Base-by-base conservation (phyloP, 1,140 invertebrate genomes). In the Ceratitis capitata region DNA sequence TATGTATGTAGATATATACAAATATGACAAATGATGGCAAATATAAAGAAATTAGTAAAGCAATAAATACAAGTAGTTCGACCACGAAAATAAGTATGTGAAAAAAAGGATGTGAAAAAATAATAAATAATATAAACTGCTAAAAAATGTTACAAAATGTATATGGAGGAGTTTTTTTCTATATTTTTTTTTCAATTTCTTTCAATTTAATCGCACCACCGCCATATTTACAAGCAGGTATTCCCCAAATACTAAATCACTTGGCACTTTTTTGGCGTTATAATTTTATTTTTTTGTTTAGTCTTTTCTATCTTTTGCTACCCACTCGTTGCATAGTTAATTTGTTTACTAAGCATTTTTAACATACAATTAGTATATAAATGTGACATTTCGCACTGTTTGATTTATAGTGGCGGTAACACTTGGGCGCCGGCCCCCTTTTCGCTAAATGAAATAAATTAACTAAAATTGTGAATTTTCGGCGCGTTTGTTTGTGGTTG, bases 361-460 rank as follows among this genome's bases (percentile, higher is more conserved):
- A 69, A 32, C 61, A 69, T 69, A 39, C 61, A 69, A 69, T 69
- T 69, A 69, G 61, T 32, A 32, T 7, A 29, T 35, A 69, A 69
- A 69, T 69, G 61, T 69, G 61, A 69, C 61, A 69, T 39, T 69
- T 69, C 61, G 32, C 61, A 39, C 32, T 69, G 61, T 69, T 69
- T 69, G 61, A 69, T 69, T 69, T 35, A 69, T 69, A 69, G 32
- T 69, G 35, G 29, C 5, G 26, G 32, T 6, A 19, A 2, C 14
- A 5, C 29, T 69, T 35, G 61, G 61, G 61, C 61, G 61, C 61
- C 61, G 29, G 29, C 3, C 29, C 58, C 6, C 29, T 32, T 35
- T 32, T 23, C 58, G 29, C 32, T 5, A 2, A 69, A 4, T 32
- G 26, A 69, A 39, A 69, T 35, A 0, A 23, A 53, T n/a, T n/a